A percentile compares a stretch with the other conserved stretches of the same genome.
phyloP scores from a whole-genome alignment of 2,888 invertebrate genomes.

The Erpobdella octoculata region DNA sequence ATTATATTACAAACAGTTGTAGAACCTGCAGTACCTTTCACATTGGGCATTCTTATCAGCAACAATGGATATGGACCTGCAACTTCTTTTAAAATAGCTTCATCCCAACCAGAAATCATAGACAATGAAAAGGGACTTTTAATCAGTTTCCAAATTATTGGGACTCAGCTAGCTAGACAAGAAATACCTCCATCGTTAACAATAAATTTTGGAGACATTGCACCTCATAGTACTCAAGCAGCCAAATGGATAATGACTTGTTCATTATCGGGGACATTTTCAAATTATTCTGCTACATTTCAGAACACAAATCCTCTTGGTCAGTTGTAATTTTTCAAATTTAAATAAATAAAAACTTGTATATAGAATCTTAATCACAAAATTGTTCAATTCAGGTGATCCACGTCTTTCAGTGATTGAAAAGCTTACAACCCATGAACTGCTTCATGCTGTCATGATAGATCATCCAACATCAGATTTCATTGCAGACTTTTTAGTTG shows the following conservation, averaged over 20 bases:
- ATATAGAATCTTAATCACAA: too few species aligned
- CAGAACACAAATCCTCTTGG: slow-evolving; percentile 41
- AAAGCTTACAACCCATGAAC: slow-evolving; percentile 37
- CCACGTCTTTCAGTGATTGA: slow-evolving; percentile 40
- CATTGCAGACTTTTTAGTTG: slow-evolving; percentile 39
- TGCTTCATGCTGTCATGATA: slow-evolving; percentile 38
- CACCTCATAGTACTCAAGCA: slow-evolving; percentile 36
- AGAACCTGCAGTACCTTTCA: slow-evolving; percentile 39
- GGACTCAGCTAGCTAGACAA: slow-evolving; percentile 35
- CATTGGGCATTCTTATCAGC: slow-evolving; percentile 37
- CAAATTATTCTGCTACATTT: slow-evolving; percentile 41
- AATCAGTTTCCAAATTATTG: slow-evolving; percentile 39
- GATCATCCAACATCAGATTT: slow-evolving; percentile 34
- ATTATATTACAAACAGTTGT: not conserved
- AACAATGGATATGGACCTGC: slow-evolving; percentile 38
- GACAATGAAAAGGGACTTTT: slow-evolving; percentile 42
- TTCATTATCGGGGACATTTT: slow-evolving; percentile 39
- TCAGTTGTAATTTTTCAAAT: not conserved
- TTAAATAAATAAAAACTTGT: too few species aligned
- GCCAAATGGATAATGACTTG: slow-evolving; percentile 40
- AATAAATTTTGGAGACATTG: slow-evolving; percentile 40
- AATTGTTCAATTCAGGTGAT: slow-evolving; percentile 32
- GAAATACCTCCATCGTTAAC: slow-evolving; percentile 38
- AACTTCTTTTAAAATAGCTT: slow-evolving; percentile 38
- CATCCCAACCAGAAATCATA: slow-evolving; percentile 42